These are phyloP conservation scores for Lagodon rhomboides DNA, from an alignment of 2,797 vertebrate species.

Conservation along the genomic window DNA sequence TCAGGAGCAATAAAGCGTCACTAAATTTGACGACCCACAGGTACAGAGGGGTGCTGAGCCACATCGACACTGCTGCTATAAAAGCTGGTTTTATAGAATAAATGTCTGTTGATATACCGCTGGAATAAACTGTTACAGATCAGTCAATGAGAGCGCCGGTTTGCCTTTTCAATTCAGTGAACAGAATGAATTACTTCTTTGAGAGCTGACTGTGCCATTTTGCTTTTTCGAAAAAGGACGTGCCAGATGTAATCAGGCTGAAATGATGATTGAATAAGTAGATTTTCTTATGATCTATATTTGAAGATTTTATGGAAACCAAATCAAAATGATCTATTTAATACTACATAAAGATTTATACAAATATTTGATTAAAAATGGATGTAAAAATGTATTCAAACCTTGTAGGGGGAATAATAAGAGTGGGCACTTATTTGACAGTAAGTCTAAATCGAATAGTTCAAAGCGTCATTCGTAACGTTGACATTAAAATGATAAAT, in stretches of 20 bases:
- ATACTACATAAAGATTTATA: neutral
- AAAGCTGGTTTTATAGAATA: constrained; percentile 32
- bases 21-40: constrained; percentile 32
- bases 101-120: constrained; percentile 43
- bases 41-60: constrained; percentile 8
- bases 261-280: neutral
- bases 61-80: constrained; percentile 2
- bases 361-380: neutral
- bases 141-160: constrained; percentile 11
- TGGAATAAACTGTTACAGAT: constrained; percentile 44
- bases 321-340: neutral
- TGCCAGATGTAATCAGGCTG: neutral
- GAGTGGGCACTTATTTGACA: neutral
- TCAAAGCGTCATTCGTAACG: too few species aligned
- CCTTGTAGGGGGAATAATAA: neutral
- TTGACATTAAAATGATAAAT: too few species aligned
- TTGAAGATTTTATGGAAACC: neutral
- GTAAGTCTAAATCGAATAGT: too few species aligned
- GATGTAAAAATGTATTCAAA: neutral
- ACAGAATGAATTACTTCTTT: constrained; percentile 18
- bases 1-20: constrained; percentile 29
- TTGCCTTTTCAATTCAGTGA: constrained; percentile 23
- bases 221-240: neutral
- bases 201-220: neutral
- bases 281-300: neutral